Conservation (phyloP, 2,888 invertebrate species). For the Polyommatus icarus region DNA sequence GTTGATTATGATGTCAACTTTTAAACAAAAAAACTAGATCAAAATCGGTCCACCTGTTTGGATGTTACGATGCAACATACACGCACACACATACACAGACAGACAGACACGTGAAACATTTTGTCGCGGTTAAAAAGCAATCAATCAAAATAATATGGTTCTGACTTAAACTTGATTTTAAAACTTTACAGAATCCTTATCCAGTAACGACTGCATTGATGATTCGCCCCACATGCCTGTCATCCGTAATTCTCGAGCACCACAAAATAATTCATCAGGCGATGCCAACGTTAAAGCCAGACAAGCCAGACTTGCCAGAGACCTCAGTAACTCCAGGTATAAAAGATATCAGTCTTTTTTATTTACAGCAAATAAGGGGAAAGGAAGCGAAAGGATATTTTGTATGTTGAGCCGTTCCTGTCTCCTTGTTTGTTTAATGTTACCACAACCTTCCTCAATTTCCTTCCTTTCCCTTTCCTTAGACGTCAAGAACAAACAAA, state of each 20-base stretch:
- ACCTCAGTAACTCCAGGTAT: constrained; percentile 70
- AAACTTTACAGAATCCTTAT: constrained; percentile 62
- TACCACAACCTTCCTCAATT: constrained; percentile 43
- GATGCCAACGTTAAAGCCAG: constrained; percentile 71
- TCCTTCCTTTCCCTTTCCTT: constrained; percentile 74
- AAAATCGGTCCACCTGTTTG: background rate
- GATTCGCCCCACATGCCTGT: constrained; percentile 72
- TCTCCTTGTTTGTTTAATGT: constrained; percentile 72
- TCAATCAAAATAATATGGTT: background rate
- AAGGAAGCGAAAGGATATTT: constrained; percentile 61
- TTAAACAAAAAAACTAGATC: background rate
- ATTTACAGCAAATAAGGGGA: constrained; percentile 73
- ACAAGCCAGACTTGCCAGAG: constrained; percentile 71
- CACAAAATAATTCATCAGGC: constrained; percentile 61
- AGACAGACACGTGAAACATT: background rate
- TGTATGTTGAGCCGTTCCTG: constrained; percentile 54
- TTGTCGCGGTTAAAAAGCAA: background rate
- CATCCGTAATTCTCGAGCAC: constrained; percentile 61
- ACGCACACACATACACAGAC: background rate
- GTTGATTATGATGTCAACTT: no score
- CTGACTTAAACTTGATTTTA: background rate
- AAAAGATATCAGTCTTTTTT: constrained; percentile 35
- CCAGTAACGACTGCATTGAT: constrained; percentile 70
- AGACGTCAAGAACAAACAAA: constrained; percentile 61
- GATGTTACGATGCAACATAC: background rate